Evolutionary conservation across 2,888 invertebrate species (phyloP), one percentile per base, ranked within the genome.

Genomic region (Lathronympha strigana): DNA sequence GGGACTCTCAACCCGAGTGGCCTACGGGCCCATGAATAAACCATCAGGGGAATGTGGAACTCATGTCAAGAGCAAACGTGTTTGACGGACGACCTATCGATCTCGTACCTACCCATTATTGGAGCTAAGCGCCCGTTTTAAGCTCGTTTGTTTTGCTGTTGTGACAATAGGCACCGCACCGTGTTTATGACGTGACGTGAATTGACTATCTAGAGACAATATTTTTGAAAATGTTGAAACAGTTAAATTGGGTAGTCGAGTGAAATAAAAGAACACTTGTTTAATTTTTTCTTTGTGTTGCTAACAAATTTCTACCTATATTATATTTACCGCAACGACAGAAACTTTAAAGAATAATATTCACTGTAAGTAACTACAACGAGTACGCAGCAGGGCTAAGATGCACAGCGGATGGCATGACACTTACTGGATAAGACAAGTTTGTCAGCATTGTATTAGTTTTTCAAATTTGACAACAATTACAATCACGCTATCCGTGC

Each of bases 41-140:
- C 83, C 86, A 87, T 85, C 69, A 74, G 68, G 70, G 73, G 81
- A 83, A 86, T 86, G 86, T 84, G 84, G 83, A 82, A 79, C 82
- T 80, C 83, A 72, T 85, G 86, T 87, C 82, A 78, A 84, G 83
- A 75, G 78, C 68, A 75, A 76, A 72, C 77, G 75, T 82, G 83
- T 71, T 84, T 84, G 83, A 86, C 79, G 77, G 80, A 81, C 75
- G 79, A 75, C 72, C 75, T 76, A 73, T 68, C 63, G 64, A 67
- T 60, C 61, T 21, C 66, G 70, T 74, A 72, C n/a, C n/a, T n/a
- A n/a, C n/a, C n/a, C n/a, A n/a, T 77, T 75, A 77, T 73, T 74
- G 71, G 72, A 70, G 73, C 70, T 70, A 71, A 74, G 73, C 67
- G 58, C 68, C 50, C 69, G 70, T 67, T 40, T 49, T 47, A 21